phyloP scores from a whole-genome alignment of 2,888 invertebrate species.

The Cephus pulcher region DNA sequence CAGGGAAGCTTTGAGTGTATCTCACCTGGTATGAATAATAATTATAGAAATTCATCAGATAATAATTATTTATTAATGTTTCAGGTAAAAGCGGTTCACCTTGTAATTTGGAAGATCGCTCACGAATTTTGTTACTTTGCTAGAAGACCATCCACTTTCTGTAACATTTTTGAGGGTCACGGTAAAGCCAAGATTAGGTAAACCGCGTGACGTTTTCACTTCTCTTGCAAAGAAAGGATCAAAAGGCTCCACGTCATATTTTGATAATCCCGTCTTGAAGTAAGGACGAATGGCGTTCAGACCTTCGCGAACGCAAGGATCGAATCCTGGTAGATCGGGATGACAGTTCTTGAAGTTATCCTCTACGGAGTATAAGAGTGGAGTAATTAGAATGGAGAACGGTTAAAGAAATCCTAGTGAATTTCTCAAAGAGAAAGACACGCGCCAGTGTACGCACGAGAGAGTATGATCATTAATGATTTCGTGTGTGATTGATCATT shows the following conservation, averaged over 20 bases:
- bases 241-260: slow-evolving; percentile 79
- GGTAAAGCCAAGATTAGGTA: slow-evolving; percentile 75
- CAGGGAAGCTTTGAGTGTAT: slow-evolving; percentile 86
- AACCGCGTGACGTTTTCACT: slow-evolving; percentile 74
- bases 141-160: slow-evolving; percentile 82
- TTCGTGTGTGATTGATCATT: too few relatives aligned
- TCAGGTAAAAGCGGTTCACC: slow-evolving; percentile 36
- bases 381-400: neutral
- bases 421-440: too few relatives aligned
- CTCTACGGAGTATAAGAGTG: slow-evolving; percentile 50
- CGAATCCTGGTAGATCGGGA: slow-evolving; percentile 73
- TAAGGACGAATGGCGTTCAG: slow-evolving; percentile 78
- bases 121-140: slow-evolving; percentile 82
- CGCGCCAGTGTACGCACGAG: too few relatives aligned
- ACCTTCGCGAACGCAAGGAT: slow-evolving; percentile 78
- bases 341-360: slow-evolving; percentile 72
- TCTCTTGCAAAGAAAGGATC: slow-evolving; percentile 82
- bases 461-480: too few relatives aligned
- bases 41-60: neutral
- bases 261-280: slow-evolving; percentile 80
- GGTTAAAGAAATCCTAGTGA: too few relatives aligned
- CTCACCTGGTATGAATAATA: slow-evolving; percentile 66
- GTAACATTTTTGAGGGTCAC: slow-evolving; percentile 79
- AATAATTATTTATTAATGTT: neutral
- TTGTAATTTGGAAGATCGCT: slow-evolving; percentile 59